These are phyloP conservation scores for Parambassis ranga DNA, from an alignment of 2,797 vertebrate species.

Conservation along the genomic window DNA sequence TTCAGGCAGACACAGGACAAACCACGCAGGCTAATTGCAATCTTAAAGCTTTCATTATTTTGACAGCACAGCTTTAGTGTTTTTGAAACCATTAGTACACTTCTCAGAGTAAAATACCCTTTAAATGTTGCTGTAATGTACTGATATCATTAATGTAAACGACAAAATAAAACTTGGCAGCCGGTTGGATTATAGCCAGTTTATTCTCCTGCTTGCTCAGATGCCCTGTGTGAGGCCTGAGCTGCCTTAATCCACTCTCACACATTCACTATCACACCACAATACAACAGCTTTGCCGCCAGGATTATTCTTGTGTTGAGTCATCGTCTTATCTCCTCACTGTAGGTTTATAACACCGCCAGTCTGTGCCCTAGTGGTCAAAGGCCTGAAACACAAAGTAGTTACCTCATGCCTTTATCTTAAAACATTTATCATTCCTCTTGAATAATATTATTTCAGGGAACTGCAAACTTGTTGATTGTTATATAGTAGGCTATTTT, in stretches of 20 bases:
- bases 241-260: slow-evolving; percentile 62
- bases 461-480: too few species aligned
- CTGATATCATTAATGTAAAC: slow-evolving; percentile 6
- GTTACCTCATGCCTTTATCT: neutral
- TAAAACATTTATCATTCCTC: neutral
- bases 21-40: neutral
- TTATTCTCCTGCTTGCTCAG: slow-evolving; percentile 33
- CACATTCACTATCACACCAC: slow-evolving; percentile 52
- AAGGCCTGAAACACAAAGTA: slow-evolving; percentile 6
- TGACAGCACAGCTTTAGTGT: neutral
- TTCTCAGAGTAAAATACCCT: neutral
- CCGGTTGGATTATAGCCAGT: slow-evolving; percentile 45
- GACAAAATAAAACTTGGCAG: slow-evolving; percentile 13
- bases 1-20: neutral
- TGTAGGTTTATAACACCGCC: slow-evolving; percentile 33
- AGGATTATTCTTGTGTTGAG: slow-evolving; percentile 62
- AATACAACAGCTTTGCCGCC: slow-evolving; percentile 50
- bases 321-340: slow-evolving; percentile 55
- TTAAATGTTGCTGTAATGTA: slow-evolving; percentile 7
- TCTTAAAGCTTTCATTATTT: neutral
- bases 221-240: slow-evolving; percentile 37
- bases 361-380: slow-evolving; percentile 16
- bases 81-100: neutral
- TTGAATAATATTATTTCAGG: neutral
- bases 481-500: too few species aligned